Base-by-base conservation (phyloP, 2,888 invertebrate species). In the Pyrocoelia pectoralis region DNA sequence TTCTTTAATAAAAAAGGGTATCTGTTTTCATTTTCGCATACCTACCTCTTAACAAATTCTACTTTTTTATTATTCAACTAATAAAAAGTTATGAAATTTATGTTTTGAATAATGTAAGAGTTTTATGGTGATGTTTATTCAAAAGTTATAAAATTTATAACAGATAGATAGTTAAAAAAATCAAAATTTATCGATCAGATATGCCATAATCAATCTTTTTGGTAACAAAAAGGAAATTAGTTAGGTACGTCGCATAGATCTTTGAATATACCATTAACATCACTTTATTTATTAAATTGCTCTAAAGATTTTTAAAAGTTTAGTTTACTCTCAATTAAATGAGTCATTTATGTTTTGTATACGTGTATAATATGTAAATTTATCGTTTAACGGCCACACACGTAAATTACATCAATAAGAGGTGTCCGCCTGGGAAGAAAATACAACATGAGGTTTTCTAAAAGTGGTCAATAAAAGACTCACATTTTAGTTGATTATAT, bases 291-390 rank as follows among this genome's bases (percentile, higher is more conserved):
- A 70, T 68, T 49, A 70, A 72, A 72, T 68, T 65, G 54, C 73
- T n/a, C n/a, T 74, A 73, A 73, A 72, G 74, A 73, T 70, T 72
- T 69, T 66, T 55, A 61, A 67, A 73, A 73, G 72, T 73, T 73
- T 5, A 72, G 74, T 74, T 74, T 69, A 68, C 66, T 69, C 70
- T 73, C 71, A 73, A 72, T 73, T 74, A 74, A 73, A 73, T 70
- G 70, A 68, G 62, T 71, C 69, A 68, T 71, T 70, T 71, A 74
- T 71, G 72, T 72, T 65, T 59, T 67, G 70, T 64, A 70, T 71
- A 70, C 65, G 67, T 64, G 68, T 70, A 72, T 69, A 33, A 69
- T 73, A 72, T 71, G 68, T 70, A 66, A 69, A 70, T 73, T 72
- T 71, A 72, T 69, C 68, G 67, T 51, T 61, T 66, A 68, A 63